Conservation (phyloP, 2,797 vertebrate genomes). For the Trachops cirrhosus region DNA sequence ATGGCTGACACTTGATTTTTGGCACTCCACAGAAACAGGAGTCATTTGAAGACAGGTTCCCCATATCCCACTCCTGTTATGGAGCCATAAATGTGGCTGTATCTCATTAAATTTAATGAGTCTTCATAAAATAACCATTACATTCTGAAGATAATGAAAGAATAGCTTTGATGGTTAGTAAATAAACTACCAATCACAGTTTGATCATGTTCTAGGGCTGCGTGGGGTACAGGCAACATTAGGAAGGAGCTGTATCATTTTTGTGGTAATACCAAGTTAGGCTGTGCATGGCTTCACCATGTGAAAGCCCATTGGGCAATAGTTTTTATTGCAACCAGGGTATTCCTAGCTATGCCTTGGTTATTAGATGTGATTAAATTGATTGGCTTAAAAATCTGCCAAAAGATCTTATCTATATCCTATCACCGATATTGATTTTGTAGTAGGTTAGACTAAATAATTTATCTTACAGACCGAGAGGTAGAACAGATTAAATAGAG, state of each 20-base stretch:
- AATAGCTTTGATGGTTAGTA: slow-evolving; percentile 82
- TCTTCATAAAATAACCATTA: slow-evolving; percentile 85
- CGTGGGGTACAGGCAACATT: not conserved
- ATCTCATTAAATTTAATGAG: slow-evolving; percentile 86
- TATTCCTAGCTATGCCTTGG: not conserved
- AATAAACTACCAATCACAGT: slow-evolving; percentile 78
- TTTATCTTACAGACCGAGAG: slow-evolving; percentile 70
- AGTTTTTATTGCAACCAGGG: not conserved
- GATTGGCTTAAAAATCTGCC: slow-evolving; percentile 58
- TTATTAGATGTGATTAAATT: slow-evolving; percentile 65
- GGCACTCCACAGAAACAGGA: slow-evolving; percentile 78
- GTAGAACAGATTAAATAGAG: slow-evolving; percentile 68
- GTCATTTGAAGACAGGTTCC: slow-evolving; percentile 56
- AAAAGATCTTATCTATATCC: slow-evolving; percentile 62
- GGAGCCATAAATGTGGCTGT: slow-evolving; percentile 82
- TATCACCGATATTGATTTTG: slow-evolving; percentile 59
- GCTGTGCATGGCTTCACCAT: not conserved
- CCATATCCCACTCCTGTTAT: slow-evolving; percentile 76
- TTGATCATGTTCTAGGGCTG: slow-evolving; percentile 25
- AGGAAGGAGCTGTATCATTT: not conserved
- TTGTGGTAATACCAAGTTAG: not conserved
- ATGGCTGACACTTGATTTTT: slow-evolving; percentile 74
- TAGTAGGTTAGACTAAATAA: slow-evolving; percentile 65
- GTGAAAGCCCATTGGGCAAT: not conserved
- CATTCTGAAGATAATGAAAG: slow-evolving; percentile 82